These are phyloP conservation scores for Grammomys dolichurus DNA, from an alignment of 2,113 vertebrate species.

Conservation along the genomic window DNA sequence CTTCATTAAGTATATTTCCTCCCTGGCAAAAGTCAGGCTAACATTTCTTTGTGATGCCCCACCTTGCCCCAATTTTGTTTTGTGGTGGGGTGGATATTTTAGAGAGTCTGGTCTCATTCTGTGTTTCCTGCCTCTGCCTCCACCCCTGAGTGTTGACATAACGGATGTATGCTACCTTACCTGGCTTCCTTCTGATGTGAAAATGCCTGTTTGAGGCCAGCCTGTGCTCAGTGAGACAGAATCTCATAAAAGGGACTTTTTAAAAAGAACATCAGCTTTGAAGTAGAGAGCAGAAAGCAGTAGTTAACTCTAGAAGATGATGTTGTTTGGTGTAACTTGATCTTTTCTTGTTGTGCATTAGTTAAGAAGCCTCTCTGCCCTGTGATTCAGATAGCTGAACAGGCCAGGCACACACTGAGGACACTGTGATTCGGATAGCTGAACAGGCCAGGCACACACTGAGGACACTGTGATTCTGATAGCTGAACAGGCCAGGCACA, in stretches of 20 bases:
- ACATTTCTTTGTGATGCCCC: not conserved
- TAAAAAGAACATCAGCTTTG: not conserved
- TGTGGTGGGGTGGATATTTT: not conserved
- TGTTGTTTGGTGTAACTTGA: not conserved
- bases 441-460: not conserved
- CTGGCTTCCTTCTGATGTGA: not conserved
- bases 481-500: no score
- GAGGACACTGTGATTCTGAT: not conserved
- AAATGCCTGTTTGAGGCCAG: not conserved
- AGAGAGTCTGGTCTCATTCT: not conserved
- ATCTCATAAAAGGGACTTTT: not conserved
- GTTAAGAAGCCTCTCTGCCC: not conserved
- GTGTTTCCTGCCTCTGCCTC: not conserved
- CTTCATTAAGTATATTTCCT: not conserved
- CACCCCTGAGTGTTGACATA: not conserved
- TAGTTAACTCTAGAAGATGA: not conserved
- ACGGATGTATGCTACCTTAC: not conserved
- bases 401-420: not conserved
- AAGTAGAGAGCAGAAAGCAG: not conserved
- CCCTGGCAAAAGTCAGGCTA: not conserved
- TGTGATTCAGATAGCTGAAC: not conserved
- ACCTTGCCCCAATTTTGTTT: not conserved
- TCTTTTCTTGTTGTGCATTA: not conserved
- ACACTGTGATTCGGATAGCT: not conserved
- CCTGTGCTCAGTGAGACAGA: not conserved